Evolutionary conservation across 1,140 invertebrate species (phyloP).

Genomic region (Drosophila arawakana): DNA sequence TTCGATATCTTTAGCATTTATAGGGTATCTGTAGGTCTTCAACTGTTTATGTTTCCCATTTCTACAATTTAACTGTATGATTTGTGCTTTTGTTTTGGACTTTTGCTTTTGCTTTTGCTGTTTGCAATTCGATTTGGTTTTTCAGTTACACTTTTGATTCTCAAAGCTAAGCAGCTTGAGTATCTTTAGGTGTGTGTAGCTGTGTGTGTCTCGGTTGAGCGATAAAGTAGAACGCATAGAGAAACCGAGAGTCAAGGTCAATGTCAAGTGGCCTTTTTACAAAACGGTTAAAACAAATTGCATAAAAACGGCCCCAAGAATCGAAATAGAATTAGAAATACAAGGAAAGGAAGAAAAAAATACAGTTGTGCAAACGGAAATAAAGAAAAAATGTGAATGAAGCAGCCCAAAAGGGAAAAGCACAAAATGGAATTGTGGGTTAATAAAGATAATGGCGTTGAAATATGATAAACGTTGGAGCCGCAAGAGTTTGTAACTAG

Average conservation of each 20-base stretch:
- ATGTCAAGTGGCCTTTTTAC: slow-evolving; percentile 44
- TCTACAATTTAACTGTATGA: slow-evolving; percentile 39
- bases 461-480: neutral
- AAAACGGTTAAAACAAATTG: slow-evolving; percentile 32
- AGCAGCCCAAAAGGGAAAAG: slow-evolving; percentile 1
- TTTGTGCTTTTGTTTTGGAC: slow-evolving; percentile 44
- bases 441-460: neutral
- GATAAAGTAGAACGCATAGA: slow-evolving; percentile 52
- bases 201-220: slow-evolving; percentile 38
- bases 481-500: neutral
- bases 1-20: neutral
- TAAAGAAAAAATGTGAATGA: slow-evolving; percentile 23
- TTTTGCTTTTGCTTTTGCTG: slow-evolving; percentile 17
- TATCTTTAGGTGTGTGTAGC: neutral
- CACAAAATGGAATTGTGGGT: slow-evolving; percentile 26
- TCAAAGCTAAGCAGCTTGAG: slow-evolving; percentile 46
- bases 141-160: slow-evolving; percentile 61
- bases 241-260: slow-evolving; percentile 57
- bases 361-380: slow-evolving; percentile 26
- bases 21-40: slow-evolving; percentile 5
- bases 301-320: slow-evolving; percentile 28
- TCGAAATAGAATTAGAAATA: slow-evolving; percentile 27
- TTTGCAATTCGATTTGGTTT: slow-evolving; percentile 45
- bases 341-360: slow-evolving; percentile 1
- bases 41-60: neutral